Base-by-base conservation (phyloP, 2,797 vertebrate species). In the Halcyon badia region DNA sequence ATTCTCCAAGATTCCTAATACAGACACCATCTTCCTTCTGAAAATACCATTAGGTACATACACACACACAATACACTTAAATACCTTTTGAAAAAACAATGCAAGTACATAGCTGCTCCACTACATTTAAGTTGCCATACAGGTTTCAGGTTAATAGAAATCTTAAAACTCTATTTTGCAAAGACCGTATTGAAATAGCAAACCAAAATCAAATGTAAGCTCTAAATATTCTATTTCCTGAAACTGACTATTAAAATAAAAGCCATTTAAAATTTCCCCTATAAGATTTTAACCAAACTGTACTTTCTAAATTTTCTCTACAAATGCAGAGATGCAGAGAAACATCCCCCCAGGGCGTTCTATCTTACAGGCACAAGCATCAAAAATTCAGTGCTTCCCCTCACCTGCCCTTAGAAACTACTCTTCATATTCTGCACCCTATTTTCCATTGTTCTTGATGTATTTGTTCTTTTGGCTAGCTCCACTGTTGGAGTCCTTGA, bases 1-100 rank as follows among this genome's bases (percentile, higher is more conserved):
- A 25, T 44, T 72, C 88, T 88, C 54, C 49, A 69, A 84, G 94
- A 90, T 79, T 94, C 35, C 56, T 87, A 46, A 69, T 30, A 78
- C 2, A 76, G 60, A 42, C 48, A 52, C 10, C 16, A 76, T 14
- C 14, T 72, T 89, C 28, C 60, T 85, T 82, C 75, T 80, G 48
- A 73, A 90, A 92, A 90, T 71, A 8, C 16, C 18, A 70, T 49
- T 82, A 93, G 28, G 14, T 52, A 51, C 17, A 60, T 35, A 77
- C 10, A 54, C 19, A 48, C 49, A 89, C 19, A 48, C 49, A 89
- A 77, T 28, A 79, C 26, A 42, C 6, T 24, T 49, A 68, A 77
- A 91, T 31, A 77, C 2, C 13, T 58, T 82, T 87, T 61, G 10
- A 9, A 82, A 69, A 90, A 89, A 13, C 12, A 72, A 60, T 31